Conservation (phyloP, 2,113 vertebrate species). For the Verasper variegatus region DNA sequence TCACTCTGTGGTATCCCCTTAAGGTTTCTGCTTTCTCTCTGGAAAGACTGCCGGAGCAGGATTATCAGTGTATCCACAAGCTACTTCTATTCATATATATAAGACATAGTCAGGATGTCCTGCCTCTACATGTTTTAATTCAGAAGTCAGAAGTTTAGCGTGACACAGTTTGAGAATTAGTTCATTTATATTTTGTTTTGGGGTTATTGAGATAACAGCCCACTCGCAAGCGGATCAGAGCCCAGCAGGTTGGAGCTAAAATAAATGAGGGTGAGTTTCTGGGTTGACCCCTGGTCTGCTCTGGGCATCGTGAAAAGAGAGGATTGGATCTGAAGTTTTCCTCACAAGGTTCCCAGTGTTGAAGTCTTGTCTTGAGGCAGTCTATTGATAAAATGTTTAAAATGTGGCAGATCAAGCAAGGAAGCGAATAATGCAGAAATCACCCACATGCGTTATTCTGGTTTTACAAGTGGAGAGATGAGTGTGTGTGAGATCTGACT, state of each 20-base stretch:
- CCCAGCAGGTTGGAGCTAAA: constrained; percentile 65
- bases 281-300: constrained; percentile 67
- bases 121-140: constrained; percentile 48
- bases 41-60: constrained; percentile 64
- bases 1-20: constrained; percentile 79
- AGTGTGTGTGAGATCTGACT: not conserved
- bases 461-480: not conserved
- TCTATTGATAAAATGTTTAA: constrained; percentile 40
- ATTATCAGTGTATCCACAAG: constrained; percentile 74
- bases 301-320: constrained; percentile 57
- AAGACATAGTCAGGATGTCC: constrained; percentile 67
- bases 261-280: constrained; percentile 64
- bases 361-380: constrained; percentile 39
- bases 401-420: constrained; percentile 5
- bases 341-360: constrained; percentile 43
- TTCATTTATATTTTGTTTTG: constrained; percentile 14
- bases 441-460: not conserved
- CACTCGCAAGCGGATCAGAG: constrained; percentile 47
- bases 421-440: constrained; percentile 1
- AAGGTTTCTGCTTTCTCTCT: constrained; percentile 80
- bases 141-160: constrained; percentile 62
- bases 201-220: constrained; percentile 37
- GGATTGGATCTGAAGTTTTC: constrained; percentile 61
- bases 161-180: constrained; percentile 52
- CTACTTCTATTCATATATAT: constrained; percentile 67